A percentile compares a stretch with the other conserved stretches of the same genome.
These are phyloP conservation scores for Malthinus seriepunctatus DNA, from an alignment of 2,888 invertebrate species.

Conservation along the genomic window DNA sequence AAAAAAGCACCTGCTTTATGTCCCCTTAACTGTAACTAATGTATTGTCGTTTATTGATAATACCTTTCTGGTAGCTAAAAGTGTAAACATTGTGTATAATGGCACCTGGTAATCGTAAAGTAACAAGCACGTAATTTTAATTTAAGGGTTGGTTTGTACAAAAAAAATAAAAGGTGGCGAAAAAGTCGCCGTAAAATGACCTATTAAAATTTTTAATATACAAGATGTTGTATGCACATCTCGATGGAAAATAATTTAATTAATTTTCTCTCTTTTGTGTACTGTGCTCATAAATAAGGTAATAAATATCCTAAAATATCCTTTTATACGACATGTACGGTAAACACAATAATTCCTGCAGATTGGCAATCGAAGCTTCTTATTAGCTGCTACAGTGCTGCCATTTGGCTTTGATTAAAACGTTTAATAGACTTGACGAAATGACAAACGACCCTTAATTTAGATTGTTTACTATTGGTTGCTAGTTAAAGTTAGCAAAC, in stretches of 20 bases:
- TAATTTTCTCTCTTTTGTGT: neutral
- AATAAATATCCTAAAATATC: conserved; percentile 13
- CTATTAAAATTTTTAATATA: too few species aligned
- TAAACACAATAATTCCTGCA: conserved; percentile 48
- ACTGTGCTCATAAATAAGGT: neutral
- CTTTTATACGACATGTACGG: conserved; percentile 42
- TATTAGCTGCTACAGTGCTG: conserved; percentile 42
- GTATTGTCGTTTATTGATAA: conserved; percentile 3
- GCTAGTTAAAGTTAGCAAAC: conserved; percentile 38
- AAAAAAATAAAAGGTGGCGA: too few species aligned
- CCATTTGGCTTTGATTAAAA: conserved; percentile 45
- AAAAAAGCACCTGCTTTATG: neutral
- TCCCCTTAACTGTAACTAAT: neutral
- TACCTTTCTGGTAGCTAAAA: neutral
- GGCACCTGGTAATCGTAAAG: neutral
- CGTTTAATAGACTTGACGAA: conserved; percentile 18
- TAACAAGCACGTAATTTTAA: conserved; percentile 4
- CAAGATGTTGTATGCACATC: too few species aligned
- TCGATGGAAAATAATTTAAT: neutral
- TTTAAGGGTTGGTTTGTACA: neutral
- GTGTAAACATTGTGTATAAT: neutral
- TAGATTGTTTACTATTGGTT: conserved; percentile 33
- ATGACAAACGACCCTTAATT: conserved; percentile 36
- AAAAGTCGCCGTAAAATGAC: too few species aligned
- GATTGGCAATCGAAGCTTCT: conserved; percentile 47